These are phyloP conservation scores for Phytoseiulus persimilis DNA, from an alignment of 2,888 invertebrate genomes.

Conservation along the genomic window DNA sequence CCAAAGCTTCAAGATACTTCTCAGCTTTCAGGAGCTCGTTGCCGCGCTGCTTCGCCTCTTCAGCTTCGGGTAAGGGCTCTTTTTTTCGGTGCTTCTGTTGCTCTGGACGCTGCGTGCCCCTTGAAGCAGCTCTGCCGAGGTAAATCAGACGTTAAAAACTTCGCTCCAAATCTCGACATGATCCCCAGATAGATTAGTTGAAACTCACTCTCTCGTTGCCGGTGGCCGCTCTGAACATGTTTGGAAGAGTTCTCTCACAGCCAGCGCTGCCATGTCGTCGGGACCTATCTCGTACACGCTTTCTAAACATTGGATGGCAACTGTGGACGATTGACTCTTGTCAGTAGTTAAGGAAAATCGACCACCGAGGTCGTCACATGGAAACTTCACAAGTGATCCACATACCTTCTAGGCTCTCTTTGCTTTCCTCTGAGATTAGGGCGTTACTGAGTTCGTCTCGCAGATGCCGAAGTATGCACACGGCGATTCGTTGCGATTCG, in stretches of 20 bases:
- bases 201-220: constrained; percentile 57
- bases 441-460: constrained; percentile 52
- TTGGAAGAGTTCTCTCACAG: constrained; percentile 51
- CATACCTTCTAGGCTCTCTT: constrained; percentile 67
- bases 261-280: constrained; percentile 50
- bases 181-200: background rate
- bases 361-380: too few relatives aligned
- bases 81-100: constrained; percentile 6
- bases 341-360: too few relatives aligned
- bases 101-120: background rate
- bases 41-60: constrained; percentile 45
- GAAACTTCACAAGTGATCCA: too few relatives aligned
- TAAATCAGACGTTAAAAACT: background rate
- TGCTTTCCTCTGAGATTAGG: constrained; percentile 51
- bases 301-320: constrained; percentile 87
- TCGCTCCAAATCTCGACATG: background rate
- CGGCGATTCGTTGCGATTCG: constrained; percentile 50
- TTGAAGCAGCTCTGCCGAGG: background rate
- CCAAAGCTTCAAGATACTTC: constrained; percentile 57
- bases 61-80: constrained; percentile 17
- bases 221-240: constrained; percentile 51
- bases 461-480: constrained; percentile 54
- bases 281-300: constrained; percentile 68
- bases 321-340: constrained; percentile 49
- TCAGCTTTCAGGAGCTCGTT: constrained; percentile 71